These are phyloP conservation scores for Limnephilus lunatus DNA, from an alignment of 2,888 invertebrate genomes.

Conservation along the genomic window DNA sequence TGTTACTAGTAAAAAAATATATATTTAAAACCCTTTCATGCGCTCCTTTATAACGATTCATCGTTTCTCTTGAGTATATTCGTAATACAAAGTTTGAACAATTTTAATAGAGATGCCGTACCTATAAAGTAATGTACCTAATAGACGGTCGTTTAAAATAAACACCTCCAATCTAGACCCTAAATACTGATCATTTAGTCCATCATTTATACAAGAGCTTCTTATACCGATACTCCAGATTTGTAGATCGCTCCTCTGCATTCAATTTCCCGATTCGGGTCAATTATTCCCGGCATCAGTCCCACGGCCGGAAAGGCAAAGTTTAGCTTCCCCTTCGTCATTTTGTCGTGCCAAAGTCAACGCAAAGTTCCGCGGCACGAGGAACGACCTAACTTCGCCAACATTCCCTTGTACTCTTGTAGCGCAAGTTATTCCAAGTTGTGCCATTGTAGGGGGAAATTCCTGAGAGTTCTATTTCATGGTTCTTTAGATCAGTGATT, in stretches of 20 bases:
- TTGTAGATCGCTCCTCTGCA: neutral
- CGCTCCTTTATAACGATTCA: too few relatives aligned
- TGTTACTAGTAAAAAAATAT: too few relatives aligned
- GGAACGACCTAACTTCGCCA: slow-evolving; percentile 6
- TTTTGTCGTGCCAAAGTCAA: slow-evolving; percentile 38
- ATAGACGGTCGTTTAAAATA: neutral
- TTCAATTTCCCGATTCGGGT: slow-evolving; percentile 17
- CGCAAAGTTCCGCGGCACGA: neutral
- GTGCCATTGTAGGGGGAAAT: neutral
- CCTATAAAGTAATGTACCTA: too few relatives aligned
- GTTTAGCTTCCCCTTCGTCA: slow-evolving; percentile 7
- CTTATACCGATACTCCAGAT: neutral
- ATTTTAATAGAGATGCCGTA: too few relatives aligned
- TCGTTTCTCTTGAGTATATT: too few relatives aligned
- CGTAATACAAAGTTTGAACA: too few relatives aligned
- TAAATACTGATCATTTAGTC: neutral
- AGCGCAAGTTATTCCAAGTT: neutral
- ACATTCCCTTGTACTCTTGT: neutral
- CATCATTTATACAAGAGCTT: neutral
- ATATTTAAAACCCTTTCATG: too few relatives aligned
- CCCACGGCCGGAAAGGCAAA: neutral
- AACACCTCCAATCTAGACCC: neutral
- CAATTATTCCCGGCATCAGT: slow-evolving; percentile 40
- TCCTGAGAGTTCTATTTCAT: neutral
- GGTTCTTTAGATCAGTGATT: neutral